These are phyloP conservation scores for Leptodirus hochenwartii DNA, from an alignment of 2,888 invertebrate species.

Conservation along the genomic window DNA sequence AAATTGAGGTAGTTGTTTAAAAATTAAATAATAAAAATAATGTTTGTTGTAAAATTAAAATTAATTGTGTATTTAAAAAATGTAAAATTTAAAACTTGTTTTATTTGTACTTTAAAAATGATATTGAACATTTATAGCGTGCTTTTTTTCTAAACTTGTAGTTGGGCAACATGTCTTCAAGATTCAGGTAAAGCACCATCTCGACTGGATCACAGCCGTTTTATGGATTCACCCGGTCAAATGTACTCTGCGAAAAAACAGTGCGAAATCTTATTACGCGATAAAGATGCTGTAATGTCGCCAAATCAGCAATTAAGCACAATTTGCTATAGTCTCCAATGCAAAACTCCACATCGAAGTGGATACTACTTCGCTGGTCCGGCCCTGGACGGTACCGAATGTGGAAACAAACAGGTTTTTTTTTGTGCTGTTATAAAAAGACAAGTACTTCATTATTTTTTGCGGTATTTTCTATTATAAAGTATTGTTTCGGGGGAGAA, in stretches of 20 bases:
- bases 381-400: conserved; percentile 63
- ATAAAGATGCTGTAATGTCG: conserved; percentile 41
- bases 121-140: neutral
- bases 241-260: conserved; percentile 56
- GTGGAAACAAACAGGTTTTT: conserved; percentile 41
- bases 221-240: conserved; percentile 45
- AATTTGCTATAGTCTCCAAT: conserved; percentile 49
- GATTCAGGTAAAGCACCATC: conserved; percentile 34
- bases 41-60: neutral
- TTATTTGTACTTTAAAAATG: conserved; percentile 1
- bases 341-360: conserved; percentile 50
- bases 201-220: conserved; percentile 41
- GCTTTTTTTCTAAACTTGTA: conserved; percentile 3
- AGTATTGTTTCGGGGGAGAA: conserved; percentile 51
- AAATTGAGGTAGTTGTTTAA: conserved; percentile 32
- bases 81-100: too few species aligned
- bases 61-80: conserved; percentile 2
- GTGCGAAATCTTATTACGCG: conserved; percentile 51
- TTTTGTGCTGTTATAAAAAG: too few species aligned
- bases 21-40: conserved; percentile 4
- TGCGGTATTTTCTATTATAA: conserved; percentile 13
- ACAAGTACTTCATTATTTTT: conserved; percentile 6
- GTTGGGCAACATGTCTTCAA: conserved; percentile 43
- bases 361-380: conserved; percentile 65
- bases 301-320: conserved; percentile 25